These are phyloP conservation scores for Cyprinodon tularosa DNA, from an alignment of 2,113 vertebrate genomes.

Conservation along the genomic window DNA sequence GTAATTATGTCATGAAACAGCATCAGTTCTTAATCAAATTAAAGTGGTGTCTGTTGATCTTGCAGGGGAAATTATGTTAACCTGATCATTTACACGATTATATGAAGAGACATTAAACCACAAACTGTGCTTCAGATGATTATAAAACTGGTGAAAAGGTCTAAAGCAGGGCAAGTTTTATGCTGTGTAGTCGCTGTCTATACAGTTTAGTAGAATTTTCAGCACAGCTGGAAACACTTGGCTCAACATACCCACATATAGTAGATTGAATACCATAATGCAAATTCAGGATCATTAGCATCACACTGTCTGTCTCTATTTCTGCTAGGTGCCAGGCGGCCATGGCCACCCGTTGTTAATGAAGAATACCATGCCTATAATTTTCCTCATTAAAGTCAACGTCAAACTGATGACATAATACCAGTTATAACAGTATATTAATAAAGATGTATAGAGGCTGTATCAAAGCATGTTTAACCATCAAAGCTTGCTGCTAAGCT, in stretches of 20 bases:
- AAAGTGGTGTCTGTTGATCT: not conserved
- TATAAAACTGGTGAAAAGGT: slow-evolving; percentile 7
- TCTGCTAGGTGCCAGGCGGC: slow-evolving; percentile 37
- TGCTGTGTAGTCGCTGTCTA: slow-evolving; percentile 12
- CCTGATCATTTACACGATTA: not conserved
- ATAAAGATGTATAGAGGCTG: not conserved
- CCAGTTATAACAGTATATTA: slow-evolving; percentile 14
- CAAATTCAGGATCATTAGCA: slow-evolving; percentile 43
- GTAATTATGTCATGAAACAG: too few species aligned
- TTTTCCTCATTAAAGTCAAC: slow-evolving; percentile 41
- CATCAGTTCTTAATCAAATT: too few species aligned
- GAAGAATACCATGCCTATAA: slow-evolving; percentile 33
- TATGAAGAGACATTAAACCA: not conserved
- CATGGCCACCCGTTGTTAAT: slow-evolving; percentile 45
- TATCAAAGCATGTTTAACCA: not conserved
- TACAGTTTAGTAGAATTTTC: slow-evolving; percentile 42
- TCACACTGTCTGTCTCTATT: slow-evolving; percentile 50
- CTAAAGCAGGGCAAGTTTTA: not conserved
- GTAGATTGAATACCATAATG: slow-evolving; percentile 49
- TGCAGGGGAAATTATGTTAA: not conserved
- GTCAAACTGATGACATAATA: slow-evolving; percentile 25
- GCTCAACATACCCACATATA: slow-evolving; percentile 43
- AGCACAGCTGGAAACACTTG: slow-evolving; percentile 42
- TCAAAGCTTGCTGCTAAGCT: slow-evolving; percentile 3
- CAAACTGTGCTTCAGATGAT: not conserved